Percentiles rank a stretch among this genome's conserved stretches.
Evolutionary conservation across 2,113 vertebrate species (phyloP).

Genomic region (Sorex araneus): DNA sequence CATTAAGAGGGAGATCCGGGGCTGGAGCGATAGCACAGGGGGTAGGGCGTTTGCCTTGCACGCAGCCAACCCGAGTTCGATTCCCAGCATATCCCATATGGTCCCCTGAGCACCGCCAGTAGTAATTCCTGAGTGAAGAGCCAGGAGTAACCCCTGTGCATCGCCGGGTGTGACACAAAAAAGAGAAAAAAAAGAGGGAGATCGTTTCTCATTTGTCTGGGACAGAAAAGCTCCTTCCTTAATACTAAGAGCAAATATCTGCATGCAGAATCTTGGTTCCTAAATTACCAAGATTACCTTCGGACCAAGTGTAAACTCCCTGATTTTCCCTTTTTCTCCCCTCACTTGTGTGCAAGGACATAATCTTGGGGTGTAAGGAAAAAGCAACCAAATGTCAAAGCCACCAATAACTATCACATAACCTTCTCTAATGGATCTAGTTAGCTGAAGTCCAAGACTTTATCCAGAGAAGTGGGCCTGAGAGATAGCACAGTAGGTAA

Average conservation of each 20-base stretch:
- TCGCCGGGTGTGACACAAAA: too few relatives aligned
- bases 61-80: too few relatives aligned
- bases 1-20: too few relatives aligned
- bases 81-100: too few relatives aligned
- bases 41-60: too few relatives aligned
- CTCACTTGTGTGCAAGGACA: not conserved
- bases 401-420: not conserved
- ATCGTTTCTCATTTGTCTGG: slow-evolving; percentile 78
- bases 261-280: slow-evolving; percentile 75
- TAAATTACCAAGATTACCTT: slow-evolving; percentile 77
- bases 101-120: too few relatives aligned
- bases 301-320: slow-evolving; percentile 54
- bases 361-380: not conserved
- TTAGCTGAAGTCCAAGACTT: not conserved
- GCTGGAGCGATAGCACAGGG: too few relatives aligned
- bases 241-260: slow-evolving; percentile 73
- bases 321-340: slow-evolving; percentile 5
- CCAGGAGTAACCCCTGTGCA: too few relatives aligned
- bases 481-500: too few relatives aligned
- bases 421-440: not conserved
- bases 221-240: slow-evolving; percentile 75
- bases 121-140: too few relatives aligned
- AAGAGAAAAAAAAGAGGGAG: too few relatives aligned
- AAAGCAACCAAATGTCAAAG: not conserved
- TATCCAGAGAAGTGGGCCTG: not conserved